phyloP scores from a whole-genome alignment of 2,888 invertebrate species.

The Caradrina kadenii region DNA sequence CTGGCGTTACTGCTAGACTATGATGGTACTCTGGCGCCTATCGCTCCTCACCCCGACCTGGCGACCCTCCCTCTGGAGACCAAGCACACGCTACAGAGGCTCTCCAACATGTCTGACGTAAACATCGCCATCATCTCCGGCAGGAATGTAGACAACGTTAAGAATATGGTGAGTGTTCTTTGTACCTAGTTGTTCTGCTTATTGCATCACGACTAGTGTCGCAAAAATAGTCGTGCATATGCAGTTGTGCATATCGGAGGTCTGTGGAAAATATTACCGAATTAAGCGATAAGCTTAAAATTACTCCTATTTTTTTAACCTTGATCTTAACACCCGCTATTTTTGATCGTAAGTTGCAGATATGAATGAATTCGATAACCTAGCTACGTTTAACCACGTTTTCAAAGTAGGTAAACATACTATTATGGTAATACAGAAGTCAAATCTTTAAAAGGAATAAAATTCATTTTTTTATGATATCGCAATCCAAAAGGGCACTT shows the following conservation, averaged over 20 bases:
- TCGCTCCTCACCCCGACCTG: slow-evolving; percentile 97
- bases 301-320: slow-evolving; percentile 28
- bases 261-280: slow-evolving; percentile 17
- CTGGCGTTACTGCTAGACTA: slow-evolving; percentile 96
- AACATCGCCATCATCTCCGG: slow-evolving; percentile 97
- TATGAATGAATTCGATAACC: slow-evolving; percentile 5
- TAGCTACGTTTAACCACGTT: too few species aligned
- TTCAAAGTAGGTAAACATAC: too few species aligned
- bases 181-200: too few species aligned
- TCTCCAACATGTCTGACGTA: slow-evolving; percentile 96
- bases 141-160: slow-evolving; percentile 96
- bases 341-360: slow-evolving; percentile 4
- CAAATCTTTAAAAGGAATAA: too few species aligned
- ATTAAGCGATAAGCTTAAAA: slow-evolving; percentile 17
- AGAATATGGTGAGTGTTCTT: slow-evolving; percentile 93
- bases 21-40: slow-evolving; percentile 96
- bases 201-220: background rate
- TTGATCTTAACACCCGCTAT: slow-evolving; percentile 37
- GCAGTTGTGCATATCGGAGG: slow-evolving; percentile 9
- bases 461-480: too few species aligned
- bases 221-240: background rate
- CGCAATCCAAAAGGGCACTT: too few species aligned
- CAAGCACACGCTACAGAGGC: slow-evolving; percentile 94
- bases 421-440: too few species aligned
- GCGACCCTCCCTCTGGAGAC: slow-evolving; percentile 96